A percentile compares a stretch with the other conserved stretches of the same genome.
Evolutionary conservation across 2,888 invertebrate species (phyloP).

Genomic region (Eupithecia tripunctaria): DNA sequence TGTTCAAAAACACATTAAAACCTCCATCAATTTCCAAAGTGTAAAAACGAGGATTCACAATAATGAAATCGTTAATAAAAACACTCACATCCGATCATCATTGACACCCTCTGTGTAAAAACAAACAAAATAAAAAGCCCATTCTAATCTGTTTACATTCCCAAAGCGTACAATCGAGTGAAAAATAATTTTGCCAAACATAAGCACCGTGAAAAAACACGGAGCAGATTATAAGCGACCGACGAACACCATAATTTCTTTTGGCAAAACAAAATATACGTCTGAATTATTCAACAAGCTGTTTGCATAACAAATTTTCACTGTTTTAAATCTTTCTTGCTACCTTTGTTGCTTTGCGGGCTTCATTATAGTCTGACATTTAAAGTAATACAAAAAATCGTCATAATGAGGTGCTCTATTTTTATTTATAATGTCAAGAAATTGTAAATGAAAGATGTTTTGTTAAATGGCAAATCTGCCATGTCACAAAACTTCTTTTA

Average conservation of each 20-base stretch:
- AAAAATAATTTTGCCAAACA: slow-evolving; percentile 31
- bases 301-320: slow-evolving; percentile 51
- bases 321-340: slow-evolving; percentile 26
- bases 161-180: slow-evolving; percentile 14
- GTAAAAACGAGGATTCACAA: neutral
- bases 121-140: slow-evolving; percentile 6
- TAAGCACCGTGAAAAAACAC: slow-evolving; percentile 35
- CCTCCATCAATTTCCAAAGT: neutral
- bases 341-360: slow-evolving; percentile 21
- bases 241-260: slow-evolving; percentile 42
- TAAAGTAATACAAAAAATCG: neutral
- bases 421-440: neutral
- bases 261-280: slow-evolving; percentile 43
- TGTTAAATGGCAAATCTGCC: neutral
- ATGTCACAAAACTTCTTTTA: no score
- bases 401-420: neutral
- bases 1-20: neutral
- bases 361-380: neutral
- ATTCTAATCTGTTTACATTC: slow-evolving; percentile 10
- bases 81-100: neutral
- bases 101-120: neutral
- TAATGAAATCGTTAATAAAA: neutral
- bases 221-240: slow-evolving; percentile 33
- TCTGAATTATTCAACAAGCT: slow-evolving; percentile 49
- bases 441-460: neutral